These are phyloP conservation scores for Andrena haemorrhoa DNA, from an alignment of 2,888 invertebrate species.

Conservation along the genomic window DNA sequence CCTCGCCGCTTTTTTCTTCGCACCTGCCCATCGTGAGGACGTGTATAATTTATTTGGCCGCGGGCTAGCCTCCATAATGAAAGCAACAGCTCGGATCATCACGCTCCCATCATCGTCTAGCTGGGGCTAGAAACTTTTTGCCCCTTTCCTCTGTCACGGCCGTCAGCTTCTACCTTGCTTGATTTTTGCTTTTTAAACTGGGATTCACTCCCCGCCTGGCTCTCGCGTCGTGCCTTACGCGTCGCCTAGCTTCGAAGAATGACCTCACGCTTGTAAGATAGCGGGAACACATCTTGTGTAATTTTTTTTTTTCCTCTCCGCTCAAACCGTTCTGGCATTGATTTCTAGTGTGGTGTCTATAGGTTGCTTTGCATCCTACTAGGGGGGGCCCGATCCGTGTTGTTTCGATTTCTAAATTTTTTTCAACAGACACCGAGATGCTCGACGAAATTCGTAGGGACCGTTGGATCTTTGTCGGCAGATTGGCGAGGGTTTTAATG, in stretches of 20 bases:
- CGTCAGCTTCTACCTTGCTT: conserved; percentile 7
- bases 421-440: not conserved
- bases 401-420: conserved; percentile 29
- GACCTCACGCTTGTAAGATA: not conserved
- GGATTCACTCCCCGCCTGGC: not conserved
- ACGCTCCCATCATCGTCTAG: conserved; percentile 21
- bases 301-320: not conserved
- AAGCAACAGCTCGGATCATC: conserved; percentile 13
- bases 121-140: conserved; percentile 6
- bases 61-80: conserved; percentile 19
- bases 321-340: conserved; percentile 36
- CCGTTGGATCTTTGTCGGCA: not conserved
- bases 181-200: not conserved
- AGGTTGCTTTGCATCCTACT: conserved; percentile 7
- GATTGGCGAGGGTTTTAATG: too few species aligned
- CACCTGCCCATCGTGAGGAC: conserved; percentile 26
- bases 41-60: conserved; percentile 48
- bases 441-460: not conserved
- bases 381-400: conserved; percentile 15
- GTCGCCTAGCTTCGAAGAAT: not conserved
- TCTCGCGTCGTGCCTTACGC: too few species aligned
- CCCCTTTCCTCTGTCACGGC: not conserved
- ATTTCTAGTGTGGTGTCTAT: conserved; percentile 21
- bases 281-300: not conserved
- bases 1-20: conserved; percentile 20